These are phyloP conservation scores for Ophthalmotilapia sp. DNA, from an alignment of 2,113 vertebrate genomes.

Conservation along the genomic window DNA sequence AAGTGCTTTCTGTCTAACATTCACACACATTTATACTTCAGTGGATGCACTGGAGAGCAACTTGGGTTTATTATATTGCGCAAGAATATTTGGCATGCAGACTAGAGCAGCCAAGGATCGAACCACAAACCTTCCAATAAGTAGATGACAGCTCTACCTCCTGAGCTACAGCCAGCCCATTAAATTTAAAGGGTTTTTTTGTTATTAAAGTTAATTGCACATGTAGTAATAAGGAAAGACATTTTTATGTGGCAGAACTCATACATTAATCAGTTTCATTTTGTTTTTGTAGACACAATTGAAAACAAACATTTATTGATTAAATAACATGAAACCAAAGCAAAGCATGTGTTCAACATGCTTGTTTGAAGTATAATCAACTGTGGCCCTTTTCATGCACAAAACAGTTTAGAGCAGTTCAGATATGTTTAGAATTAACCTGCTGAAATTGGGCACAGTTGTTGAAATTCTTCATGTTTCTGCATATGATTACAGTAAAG, in stretches of 20 bases:
- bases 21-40: not conserved
- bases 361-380: not conserved
- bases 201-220: not conserved
- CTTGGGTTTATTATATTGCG: not conserved
- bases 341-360: not conserved
- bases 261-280: not conserved
- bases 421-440: not conserved
- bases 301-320: not conserved
- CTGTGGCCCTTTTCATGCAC: not conserved
- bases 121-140: not conserved
- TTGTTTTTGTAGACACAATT: not conserved
- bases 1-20: not conserved
- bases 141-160: not conserved
- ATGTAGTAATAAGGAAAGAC: not conserved
- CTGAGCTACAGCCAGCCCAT: not conserved
- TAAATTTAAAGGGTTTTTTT: not conserved
- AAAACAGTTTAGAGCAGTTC: not conserved
- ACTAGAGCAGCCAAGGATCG: not conserved
- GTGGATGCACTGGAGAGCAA: not conserved
- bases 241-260: not conserved
- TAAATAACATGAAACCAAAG: not conserved
- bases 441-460: not conserved
- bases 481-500: not conserved
- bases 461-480: not conserved
- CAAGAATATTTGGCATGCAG: not conserved